phyloP scores from a whole-genome alignment of 1,140 invertebrate genomes.

The Neodiprion fabricii region DNA sequence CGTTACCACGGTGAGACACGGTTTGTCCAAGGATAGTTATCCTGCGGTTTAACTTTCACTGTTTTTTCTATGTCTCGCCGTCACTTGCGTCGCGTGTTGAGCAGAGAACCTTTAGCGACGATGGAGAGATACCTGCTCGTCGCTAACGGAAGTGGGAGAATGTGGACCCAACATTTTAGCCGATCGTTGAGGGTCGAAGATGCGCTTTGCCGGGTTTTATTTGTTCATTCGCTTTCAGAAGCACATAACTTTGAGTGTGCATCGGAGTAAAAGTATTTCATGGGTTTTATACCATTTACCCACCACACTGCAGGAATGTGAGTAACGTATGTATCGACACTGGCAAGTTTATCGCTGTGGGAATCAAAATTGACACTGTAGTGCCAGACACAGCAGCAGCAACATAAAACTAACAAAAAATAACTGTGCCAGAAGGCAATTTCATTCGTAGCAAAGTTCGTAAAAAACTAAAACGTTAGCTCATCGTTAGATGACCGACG shows the following conservation, averaged over 20 bases:
- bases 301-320: too few relatives aligned
- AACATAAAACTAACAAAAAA: too few relatives aligned
- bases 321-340: not conserved
- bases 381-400: too few relatives aligned
- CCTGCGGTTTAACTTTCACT: too few relatives aligned
- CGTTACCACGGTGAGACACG: too few relatives aligned
- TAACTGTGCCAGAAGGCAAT: too few relatives aligned
- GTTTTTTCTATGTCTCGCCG: too few relatives aligned
- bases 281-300: too few relatives aligned
- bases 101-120: not conserved
- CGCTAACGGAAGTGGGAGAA: not conserved
- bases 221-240: not conserved
- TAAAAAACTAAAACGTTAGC: not conserved
- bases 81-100: not conserved
- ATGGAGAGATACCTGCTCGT: not conserved
- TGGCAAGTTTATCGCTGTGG: not conserved
- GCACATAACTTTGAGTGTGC: too few relatives aligned
- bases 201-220: not conserved
- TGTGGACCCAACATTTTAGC: not conserved
- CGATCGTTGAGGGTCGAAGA: too few relatives aligned
- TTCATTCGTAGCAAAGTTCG: not conserved
- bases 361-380: not conserved
- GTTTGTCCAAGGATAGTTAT: too few relatives aligned
- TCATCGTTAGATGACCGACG: not conserved
- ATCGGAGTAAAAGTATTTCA: slow-evolving; percentile 1